Conservation (phyloP, 2,113 vertebrate genomes). For the Callospermophilus lateralis region DNA sequence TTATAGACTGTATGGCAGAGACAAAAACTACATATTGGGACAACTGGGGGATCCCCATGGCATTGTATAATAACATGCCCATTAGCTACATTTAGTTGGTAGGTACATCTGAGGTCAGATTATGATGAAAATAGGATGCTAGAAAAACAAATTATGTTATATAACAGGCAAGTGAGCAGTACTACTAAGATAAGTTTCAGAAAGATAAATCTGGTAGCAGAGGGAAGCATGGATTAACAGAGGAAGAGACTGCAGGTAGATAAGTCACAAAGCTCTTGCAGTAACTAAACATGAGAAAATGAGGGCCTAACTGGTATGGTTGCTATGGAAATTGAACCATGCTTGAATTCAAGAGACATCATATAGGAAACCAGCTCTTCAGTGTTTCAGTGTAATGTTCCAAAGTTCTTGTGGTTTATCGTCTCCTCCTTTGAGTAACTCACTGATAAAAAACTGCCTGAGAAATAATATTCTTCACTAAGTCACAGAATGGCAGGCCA, state of each 20-base stretch:
- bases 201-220: not conserved
- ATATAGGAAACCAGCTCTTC: conserved; percentile 13
- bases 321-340: conserved; percentile 18
- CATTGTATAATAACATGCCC: not conserved
- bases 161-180: not conserved
- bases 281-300: not conserved
- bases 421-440: not conserved
- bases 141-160: not conserved
- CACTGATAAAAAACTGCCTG: not conserved
- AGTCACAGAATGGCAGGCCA: not conserved
- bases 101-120: not conserved
- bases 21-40: not conserved
- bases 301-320: not conserved
- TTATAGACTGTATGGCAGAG: not conserved
- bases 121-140: not conserved
- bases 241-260: conserved; percentile 31
- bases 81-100: not conserved
- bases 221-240: not conserved
- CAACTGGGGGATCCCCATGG: not conserved
- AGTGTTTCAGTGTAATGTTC: conserved; percentile 35
- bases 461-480: not conserved
- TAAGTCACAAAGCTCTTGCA: not conserved
- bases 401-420: not conserved
- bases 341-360: not conserved
- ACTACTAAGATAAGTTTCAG: not conserved